A percentile compares a stretch with the other conserved stretches of the same genome.
phyloP scores from a whole-genome alignment of 2,113 vertebrate species.

The Tyrannus savana region DNA sequence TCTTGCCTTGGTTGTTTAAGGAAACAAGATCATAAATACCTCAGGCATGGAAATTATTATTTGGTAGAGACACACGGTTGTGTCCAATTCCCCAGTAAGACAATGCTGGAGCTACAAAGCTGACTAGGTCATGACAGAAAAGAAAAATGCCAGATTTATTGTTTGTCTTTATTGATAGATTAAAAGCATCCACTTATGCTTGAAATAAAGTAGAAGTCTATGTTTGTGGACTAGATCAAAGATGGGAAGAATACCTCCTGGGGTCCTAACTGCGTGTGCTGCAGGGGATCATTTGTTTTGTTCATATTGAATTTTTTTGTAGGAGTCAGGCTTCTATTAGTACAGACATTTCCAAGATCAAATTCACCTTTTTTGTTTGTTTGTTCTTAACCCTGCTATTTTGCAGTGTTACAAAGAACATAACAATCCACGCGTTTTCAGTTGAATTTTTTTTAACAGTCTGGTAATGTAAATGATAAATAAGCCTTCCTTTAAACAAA shows the following conservation, averaged over 20 bases:
- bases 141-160: neutral
- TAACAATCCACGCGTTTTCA: neutral
- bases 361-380: neutral
- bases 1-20: neutral
- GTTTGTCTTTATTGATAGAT: neutral
- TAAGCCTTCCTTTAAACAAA: neutral
- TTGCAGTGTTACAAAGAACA: neutral
- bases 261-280: fast-evolving
- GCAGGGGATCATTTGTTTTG: neutral
- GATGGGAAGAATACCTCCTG: neutral
- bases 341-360: neutral
- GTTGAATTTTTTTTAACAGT: neutral
- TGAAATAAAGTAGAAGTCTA: neutral
- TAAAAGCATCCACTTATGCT: neutral
- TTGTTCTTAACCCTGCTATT: neutral
- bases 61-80: fast-evolving
- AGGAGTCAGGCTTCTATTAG: neutral
- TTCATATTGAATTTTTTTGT: neutral
- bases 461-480: neutral
- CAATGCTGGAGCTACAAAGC: neutral
- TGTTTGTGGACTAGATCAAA: neutral
- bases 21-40: neutral
- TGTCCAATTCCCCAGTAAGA: fast-evolving
- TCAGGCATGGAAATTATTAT: neutral
- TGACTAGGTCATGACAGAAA: neutral